Conservation (phyloP, 2,797 vertebrate genomes). For the Coendou prehensilis region DNA sequence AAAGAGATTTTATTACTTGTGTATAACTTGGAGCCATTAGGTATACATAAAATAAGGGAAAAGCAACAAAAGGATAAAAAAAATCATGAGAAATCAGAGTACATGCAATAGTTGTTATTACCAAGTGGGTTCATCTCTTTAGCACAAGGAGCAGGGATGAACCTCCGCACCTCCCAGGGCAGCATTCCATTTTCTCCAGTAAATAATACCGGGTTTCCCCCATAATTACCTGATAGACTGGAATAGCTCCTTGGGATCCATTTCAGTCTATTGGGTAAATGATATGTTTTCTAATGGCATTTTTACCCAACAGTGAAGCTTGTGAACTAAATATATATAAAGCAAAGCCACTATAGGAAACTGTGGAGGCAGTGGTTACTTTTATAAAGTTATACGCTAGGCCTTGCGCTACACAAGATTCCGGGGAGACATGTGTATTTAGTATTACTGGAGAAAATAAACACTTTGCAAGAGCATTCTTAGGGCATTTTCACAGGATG, state of each 20-base stretch:
- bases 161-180: constrained; percentile 28
- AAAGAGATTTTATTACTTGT: constrained; percentile 69
- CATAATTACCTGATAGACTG: constrained; percentile 79
- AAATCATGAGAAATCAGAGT: constrained; percentile 65
- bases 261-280: constrained; percentile 82
- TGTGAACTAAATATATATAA: constrained; percentile 87
- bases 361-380: constrained; percentile 84
- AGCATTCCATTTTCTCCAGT: constrained; percentile 76
- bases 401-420: constrained; percentile 82
- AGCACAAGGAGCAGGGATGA: background rate
- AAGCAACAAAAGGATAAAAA: constrained; percentile 57
- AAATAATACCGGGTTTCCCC: constrained; percentile 77
- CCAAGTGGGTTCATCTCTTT: constrained; percentile 65
- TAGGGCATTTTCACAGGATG: constrained; percentile 85
- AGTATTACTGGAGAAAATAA: constrained; percentile 84
- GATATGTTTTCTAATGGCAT: constrained; percentile 84
- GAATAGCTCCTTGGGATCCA: constrained; percentile 81
- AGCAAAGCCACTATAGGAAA: constrained; percentile 82
- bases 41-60: constrained; percentile 39
- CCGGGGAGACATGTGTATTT: constrained; percentile 84
- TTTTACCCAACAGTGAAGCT: constrained; percentile 84
- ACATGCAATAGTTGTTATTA: constrained; percentile 72
- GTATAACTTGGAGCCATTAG: constrained; percentile 60
- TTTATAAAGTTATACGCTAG: constrained; percentile 85
- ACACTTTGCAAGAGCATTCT: constrained; percentile 84